Base-by-base conservation (phyloP, 2,113 vertebrate genomes). In the Centrocercus urophasianus region DNA sequence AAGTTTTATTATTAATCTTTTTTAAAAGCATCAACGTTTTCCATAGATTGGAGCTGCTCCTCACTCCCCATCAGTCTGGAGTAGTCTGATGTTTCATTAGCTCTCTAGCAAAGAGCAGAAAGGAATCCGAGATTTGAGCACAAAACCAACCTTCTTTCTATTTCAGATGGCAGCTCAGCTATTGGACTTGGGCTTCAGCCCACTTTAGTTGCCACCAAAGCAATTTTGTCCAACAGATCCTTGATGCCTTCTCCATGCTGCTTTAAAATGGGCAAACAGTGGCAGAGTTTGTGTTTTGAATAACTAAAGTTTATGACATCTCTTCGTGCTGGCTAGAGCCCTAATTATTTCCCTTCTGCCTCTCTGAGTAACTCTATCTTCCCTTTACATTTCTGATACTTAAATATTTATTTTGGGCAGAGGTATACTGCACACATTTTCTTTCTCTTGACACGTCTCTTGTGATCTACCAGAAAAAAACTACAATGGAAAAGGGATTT, bases 301-400 rank as follows among this genome's bases (percentile, higher is more conserved):
- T 74, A 93, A 91, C 78, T 83, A 12, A 75, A 83, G 82, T 93
- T 97, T 95, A 95, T 0, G 38, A 96, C 95, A 91, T 91, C 75
- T 93, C 69, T 43, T 91, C 70, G 81, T 86, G 89, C 69, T 36
- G 32, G 71, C 72, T 95, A 65, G 65, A 90, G 73, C 66, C 81
- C 72, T 95, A 95, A 95, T 93, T 95, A 95, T 90, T 96, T 96
- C 89, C 93, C 72, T 66, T 94, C 72, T 94, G 89, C 89, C 36
- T 74, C 67, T 87, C 65, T 75, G 75, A 91, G 88, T 94, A 96
- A 95, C 77, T 91, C 91, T 94, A 64, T 32, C 94, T 89, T 86
- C 40, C 36, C 76, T 91, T 95, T 83, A 93, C 57, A 65, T 93
- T 93, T 86, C 83, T 94, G 85, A 95, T 89, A 86, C 43, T 93